Base-by-base conservation (phyloP, 2,113 vertebrate genomes). In the Pterocles gutturalis region DNA sequence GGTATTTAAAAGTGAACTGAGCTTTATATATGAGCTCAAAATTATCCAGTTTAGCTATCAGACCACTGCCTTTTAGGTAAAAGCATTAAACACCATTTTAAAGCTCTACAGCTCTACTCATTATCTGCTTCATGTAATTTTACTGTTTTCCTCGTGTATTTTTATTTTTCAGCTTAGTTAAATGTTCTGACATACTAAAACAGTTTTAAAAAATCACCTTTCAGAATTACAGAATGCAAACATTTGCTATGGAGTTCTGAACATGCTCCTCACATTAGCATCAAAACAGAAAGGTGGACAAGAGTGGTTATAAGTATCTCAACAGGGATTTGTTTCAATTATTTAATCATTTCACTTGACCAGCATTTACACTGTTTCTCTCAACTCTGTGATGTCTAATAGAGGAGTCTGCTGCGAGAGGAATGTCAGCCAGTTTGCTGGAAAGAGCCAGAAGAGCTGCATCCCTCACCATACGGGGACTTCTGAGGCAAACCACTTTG, bases 181-280 rank as follows among this genome's bases (percentile, higher is more conserved):
- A 55, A 58, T 43, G 10, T 45, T 34, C 55, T 57, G 18, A 29
- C 0, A 0, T 3, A 62, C 34, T 38, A 75, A 49, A 62, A 25
- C 17, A 53, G 9, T 58, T 57, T 7, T 6, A 48, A 72, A 83
- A 46, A 41, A 46, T 7, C 6, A 62, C 5, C 20, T 75, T 60
- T 46, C 13, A 7, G 69, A 70, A 31, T 33, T 72, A 34, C 9
- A 57, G n/a, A 87, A 48, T 3, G 8, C 2, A 19, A 69, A 55
- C 7, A 5, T 48, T 67, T 71, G 7, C 61, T 70, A 0, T 28
- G 25, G 33, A 89, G 11, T 31, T 91, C 49, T 60, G 17, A 83
- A 57, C 17, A 25, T 3, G 2, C 4, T 67, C 9, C 13, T 9
- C 14, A 25, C 16, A 28, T 11, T 33, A 83, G 26, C 34, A 65